A percentile compares a stretch with the other conserved stretches of the same genome.
phyloP scores from a whole-genome alignment of 2,113 vertebrate species.

The Petroica traversi region DNA sequence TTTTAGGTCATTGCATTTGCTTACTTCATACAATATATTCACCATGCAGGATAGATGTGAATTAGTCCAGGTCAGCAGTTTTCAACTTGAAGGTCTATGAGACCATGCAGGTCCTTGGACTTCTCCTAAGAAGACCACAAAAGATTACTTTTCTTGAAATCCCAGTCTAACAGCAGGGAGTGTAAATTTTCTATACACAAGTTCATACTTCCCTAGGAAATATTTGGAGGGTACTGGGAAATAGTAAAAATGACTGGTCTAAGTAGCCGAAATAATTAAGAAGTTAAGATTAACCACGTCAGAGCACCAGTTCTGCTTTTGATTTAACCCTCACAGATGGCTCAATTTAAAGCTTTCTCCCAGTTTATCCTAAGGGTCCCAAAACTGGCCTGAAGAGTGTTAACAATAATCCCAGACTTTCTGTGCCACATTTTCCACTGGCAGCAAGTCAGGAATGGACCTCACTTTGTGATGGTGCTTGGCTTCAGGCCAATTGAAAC shows the following conservation, averaged over 20 bases:
- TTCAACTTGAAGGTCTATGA: constrained; percentile 7
- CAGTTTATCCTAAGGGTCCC: background rate
- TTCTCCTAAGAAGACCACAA: background rate
- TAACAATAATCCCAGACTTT: background rate
- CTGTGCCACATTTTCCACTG: background rate
- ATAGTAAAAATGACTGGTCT: background rate
- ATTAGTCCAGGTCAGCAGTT: constrained; percentile 37
- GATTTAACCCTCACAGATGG: background rate
- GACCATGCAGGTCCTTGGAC: background rate
- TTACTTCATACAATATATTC: constrained; percentile 34
- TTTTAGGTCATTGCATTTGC: constrained; percentile 27
- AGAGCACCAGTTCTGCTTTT: background rate
- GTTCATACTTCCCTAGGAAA: background rate
- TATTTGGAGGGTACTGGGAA: background rate
- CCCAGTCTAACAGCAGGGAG: background rate
- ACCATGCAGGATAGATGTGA: constrained; percentile 24
- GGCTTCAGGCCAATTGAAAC: background rate
- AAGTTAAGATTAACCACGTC: background rate
- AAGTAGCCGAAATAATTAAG: background rate
- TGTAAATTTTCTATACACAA: background rate
- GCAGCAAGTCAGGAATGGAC: background rate
- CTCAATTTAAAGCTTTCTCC: background rate
- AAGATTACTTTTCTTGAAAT: background rate
- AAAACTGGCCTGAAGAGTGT: background rate
- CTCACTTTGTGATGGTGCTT: background rate